Conservation (phyloP, 2,888 invertebrate genomes). For the Pristionchus fissidentatus region DNA sequence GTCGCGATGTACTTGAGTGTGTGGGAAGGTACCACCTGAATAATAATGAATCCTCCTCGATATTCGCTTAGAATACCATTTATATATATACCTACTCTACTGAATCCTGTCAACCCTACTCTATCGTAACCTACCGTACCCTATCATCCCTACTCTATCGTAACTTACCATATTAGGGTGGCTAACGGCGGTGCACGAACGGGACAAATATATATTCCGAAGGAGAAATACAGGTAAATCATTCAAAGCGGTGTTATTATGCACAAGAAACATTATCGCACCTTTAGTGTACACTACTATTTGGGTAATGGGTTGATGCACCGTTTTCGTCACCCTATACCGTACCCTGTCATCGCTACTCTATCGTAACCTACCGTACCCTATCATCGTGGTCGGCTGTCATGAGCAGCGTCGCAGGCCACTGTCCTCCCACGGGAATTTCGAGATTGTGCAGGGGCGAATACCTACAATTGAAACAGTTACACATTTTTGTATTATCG, state of each 20-base stretch:
- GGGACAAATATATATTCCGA: too few species aligned
- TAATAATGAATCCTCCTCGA: constrained; percentile 82
- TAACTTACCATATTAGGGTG: background rate
- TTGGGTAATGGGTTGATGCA: too few species aligned
- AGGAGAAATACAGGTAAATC: too few species aligned
- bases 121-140: background rate
- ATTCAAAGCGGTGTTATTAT: too few species aligned
- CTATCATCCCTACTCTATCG: background rate
- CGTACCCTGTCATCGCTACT: background rate
- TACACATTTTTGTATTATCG: background rate
- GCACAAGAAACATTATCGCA: too few species aligned
- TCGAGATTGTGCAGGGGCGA: constrained; percentile 94
- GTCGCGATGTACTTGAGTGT: constrained; percentile 94
- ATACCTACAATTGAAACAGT: constrained; percentile 77
- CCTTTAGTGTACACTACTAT: too few species aligned
- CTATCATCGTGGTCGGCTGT: constrained; percentile 78
- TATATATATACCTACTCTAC: background rate
- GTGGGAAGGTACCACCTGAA: constrained; percentile 94
- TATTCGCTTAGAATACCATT: background rate
- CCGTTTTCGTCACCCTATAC: background rate
- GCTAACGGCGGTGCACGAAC: too few species aligned
- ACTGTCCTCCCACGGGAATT: constrained; percentile 82
- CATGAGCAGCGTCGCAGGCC: constrained; percentile 90
- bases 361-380: constrained; percentile 8
- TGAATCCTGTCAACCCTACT: background rate